Evolutionary conservation across 2,797 vertebrate species (phyloP).

Genomic region (Ambastaia sidthimunki): DNA sequence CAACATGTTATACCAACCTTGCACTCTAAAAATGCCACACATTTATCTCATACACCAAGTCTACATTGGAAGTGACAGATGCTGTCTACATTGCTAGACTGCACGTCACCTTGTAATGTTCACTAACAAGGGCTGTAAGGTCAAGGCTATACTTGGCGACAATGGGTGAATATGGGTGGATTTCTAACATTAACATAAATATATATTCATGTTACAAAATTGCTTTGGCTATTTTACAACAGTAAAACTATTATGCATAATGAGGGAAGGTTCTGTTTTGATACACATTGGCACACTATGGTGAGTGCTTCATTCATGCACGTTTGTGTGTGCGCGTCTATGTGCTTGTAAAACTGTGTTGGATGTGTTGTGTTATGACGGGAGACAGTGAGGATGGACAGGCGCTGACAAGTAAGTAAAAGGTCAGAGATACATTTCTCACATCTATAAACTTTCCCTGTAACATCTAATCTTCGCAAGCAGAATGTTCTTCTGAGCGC

Average conservation of each 20-base stretch:
- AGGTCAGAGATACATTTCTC: slow-evolving; percentile 45
- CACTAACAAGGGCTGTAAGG: neutral
- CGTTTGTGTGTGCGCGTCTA: neutral
- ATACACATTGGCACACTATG: neutral
- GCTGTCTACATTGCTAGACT: neutral
- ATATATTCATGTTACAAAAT: no score
- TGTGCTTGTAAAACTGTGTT: slow-evolving; percentile 23
- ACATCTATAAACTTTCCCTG: slow-evolving; percentile 37
- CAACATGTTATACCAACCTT: neutral
- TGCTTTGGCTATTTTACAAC: no score
- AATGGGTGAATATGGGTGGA: no score
- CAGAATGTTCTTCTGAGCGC: slow-evolving; percentile 19
- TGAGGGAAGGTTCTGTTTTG: no score
- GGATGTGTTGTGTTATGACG: slow-evolving; percentile 40
- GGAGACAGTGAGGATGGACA: slow-evolving; percentile 44
- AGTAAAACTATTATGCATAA: no score
- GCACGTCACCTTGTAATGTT: neutral
- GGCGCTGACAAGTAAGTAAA: slow-evolving; percentile 55
- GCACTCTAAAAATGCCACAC: neutral
- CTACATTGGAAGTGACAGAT: neutral
- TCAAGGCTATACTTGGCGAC: no score
- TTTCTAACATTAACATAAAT: no score
- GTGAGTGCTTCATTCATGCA: slow-evolving; percentile 15
- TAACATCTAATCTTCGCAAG: slow-evolving; percentile 48
- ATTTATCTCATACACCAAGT: neutral